Base-by-base conservation (phyloP, 1,140 invertebrate genomes). In the Colletes latitarsis region DNA sequence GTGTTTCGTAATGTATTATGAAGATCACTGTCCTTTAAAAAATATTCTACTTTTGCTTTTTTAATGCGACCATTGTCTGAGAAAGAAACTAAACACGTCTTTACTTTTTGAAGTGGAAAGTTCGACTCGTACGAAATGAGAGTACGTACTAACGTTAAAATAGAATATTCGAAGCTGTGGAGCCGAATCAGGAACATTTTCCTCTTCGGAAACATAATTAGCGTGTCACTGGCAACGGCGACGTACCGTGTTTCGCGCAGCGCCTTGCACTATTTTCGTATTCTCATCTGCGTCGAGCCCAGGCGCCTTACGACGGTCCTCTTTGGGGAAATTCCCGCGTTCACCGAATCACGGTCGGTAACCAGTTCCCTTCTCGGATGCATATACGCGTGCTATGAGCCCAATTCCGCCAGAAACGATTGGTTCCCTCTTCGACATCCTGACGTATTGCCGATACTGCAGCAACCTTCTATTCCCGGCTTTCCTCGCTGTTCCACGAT, bases 381-480 rank as follows among this genome's bases (percentile, higher is more conserved):
- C 87, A 90, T 84, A 87, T 81, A 86, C 87, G 75, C 76, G 82
- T 86, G 77, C 85, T 75, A 86, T 66, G 86, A 83, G 86, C 88
- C 83, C 88, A 87, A 88, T 89, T 88, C 86, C 74, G 77, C 81
- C 85, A 69, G 86, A 83, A 88, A 84, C 88, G 87, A 89, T 89
- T 88, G 87, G 86, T 88, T 88, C 87, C 82, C 82, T 83, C 84
- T 84, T 90, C 88, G 88, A 91, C 88, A 84, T 89, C 84, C 86
- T 90, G 88, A 90, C 89, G 89, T 89, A 91, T 92, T 85, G 89
- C 90, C 90, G 91, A 91, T 92, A 91, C 67, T 92, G 89, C 86
- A 92, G 91, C 89, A 90, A 88, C 89, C 89, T 90, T 91, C 89
- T 88, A 91, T 91, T 89, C 81, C 88, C 83, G 73, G 81, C 81